A percentile compares a stretch with the other conserved stretches of the same genome.
These are phyloP conservation scores for Asbolus verrucosus DNA, from an alignment of 1,140 invertebrate species.

Conservation along the genomic window DNA sequence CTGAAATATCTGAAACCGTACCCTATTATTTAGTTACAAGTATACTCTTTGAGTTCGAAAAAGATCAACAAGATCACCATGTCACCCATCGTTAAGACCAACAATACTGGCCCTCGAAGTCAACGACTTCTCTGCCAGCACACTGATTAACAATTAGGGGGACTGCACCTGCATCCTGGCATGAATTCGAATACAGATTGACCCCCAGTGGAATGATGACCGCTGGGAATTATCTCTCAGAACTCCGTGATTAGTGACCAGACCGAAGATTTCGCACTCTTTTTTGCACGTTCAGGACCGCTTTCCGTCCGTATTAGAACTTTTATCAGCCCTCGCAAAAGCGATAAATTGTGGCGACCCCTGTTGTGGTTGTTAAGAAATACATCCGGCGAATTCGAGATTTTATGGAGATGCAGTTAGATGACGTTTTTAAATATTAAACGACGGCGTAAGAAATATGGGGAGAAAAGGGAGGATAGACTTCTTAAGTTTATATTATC, in stretches of 20 bases:
- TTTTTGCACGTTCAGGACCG: slow-evolving; percentile 9
- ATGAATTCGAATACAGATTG: not conserved
- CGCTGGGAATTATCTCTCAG: slow-evolving; percentile 2
- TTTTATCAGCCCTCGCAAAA: slow-evolving; percentile 15
- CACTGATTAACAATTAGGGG: no score
- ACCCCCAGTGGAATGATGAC: not conserved
- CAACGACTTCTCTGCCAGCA: no score
- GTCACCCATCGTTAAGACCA: not conserved
- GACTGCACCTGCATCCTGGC: no score
- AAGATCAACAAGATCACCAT: not conserved
- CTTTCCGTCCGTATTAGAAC: slow-evolving; percentile 19
- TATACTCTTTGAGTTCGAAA: slow-evolving; percentile 1
- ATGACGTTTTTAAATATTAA: not conserved
- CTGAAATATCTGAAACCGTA: slow-evolving; percentile 15
- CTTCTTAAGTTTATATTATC: not conserved
- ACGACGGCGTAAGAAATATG: slow-evolving; percentile 4
- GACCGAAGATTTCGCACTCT: not conserved
- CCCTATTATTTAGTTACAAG: slow-evolving; percentile 13
- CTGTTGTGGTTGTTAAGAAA: slow-evolving; percentile 9
- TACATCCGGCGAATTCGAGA: not conserved
- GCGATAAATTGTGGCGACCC: slow-evolving; percentile 19
- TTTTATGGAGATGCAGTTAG: slow-evolving; percentile 9
- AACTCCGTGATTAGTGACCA: not conserved
- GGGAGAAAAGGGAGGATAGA: no score
- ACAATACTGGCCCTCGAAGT: no score